phyloP scores from a whole-genome alignment of 2,797 vertebrate species.

The Tachyglossus aculeatus region DNA sequence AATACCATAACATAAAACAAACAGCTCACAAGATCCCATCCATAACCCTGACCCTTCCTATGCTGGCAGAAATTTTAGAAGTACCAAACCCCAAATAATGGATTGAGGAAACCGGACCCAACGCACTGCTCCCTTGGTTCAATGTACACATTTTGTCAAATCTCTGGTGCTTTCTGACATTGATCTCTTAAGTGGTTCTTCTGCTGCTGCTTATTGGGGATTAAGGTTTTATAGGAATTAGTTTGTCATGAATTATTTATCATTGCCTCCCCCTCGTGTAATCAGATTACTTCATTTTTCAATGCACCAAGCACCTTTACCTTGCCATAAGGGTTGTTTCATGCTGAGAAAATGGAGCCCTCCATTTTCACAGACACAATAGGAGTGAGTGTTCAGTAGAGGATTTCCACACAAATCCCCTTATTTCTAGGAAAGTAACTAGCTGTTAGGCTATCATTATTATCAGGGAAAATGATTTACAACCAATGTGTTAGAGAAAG shows the following conservation, averaged over 20 bases:
- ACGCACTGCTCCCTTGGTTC: too few species aligned
- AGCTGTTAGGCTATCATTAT: not conserved
- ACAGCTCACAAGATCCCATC: too few species aligned
- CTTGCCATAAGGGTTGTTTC: not conserved
- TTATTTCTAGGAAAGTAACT: not conserved
- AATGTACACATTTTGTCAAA: too few species aligned
- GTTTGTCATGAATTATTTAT: not conserved
- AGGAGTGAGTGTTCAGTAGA: not conserved
- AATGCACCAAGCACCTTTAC: not conserved
- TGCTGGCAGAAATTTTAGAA: too few species aligned
- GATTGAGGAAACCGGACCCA: too few species aligned
- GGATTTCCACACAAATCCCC: not conserved
- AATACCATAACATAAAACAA: too few species aligned
- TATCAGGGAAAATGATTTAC: not conserved
- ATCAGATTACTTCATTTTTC: not conserved
- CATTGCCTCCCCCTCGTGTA: not conserved
- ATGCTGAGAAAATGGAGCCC: not conserved
- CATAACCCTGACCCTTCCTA: too few species aligned
- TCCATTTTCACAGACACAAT: not conserved
- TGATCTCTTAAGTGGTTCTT: not conserved
- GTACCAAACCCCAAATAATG: too few species aligned
- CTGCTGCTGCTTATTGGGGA: not conserved
- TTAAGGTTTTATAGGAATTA: not conserved
- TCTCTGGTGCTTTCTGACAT: not conserved
- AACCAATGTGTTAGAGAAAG: not conserved